Percentiles rank a stretch among this genome's conserved stretches.
phyloP scores from a whole-genome alignment of 2,888 invertebrate species.

The Leistus spinibarbis region DNA sequence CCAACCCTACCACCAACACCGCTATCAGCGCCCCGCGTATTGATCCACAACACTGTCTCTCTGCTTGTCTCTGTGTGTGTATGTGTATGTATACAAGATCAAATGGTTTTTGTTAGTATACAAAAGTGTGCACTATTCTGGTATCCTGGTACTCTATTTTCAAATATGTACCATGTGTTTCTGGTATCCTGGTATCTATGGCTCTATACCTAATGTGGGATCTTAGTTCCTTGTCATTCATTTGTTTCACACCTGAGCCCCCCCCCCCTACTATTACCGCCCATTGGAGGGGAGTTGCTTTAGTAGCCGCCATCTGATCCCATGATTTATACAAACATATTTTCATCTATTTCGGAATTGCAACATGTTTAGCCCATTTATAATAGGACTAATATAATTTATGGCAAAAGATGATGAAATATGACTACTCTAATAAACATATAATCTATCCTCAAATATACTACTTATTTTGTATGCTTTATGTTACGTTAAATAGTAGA shows the following conservation, averaged over 20 bases:
- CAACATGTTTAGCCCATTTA: too few species aligned
- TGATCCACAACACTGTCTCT: constrained; percentile 4
- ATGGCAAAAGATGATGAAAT: too few species aligned
- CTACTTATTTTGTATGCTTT: too few species aligned
- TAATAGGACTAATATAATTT: too few species aligned
- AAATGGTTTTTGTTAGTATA: background rate
- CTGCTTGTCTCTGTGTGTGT: background rate
- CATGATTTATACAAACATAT: background rate
- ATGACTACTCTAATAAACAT: too few species aligned
- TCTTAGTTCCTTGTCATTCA: background rate
- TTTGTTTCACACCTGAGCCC: background rate
- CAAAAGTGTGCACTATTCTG: background rate
- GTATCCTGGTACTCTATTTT: background rate
- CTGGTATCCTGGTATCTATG: background rate
- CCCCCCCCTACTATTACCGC: background rate
- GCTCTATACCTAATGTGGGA: background rate
- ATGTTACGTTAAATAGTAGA: too few species aligned
- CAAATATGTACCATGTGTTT: background rate
- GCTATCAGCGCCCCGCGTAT: constrained; percentile 2
- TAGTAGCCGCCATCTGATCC: background rate
- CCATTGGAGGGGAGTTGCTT: background rate
- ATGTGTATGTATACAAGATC: background rate
- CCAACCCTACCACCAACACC: background rate
- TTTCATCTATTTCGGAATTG: background rate
- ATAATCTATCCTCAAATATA: too few species aligned